Evolutionary conservation across 2,888 invertebrate species (phyloP), one percentile per base, ranked within the genome.

Genomic region (Lapara coniferarum): DNA sequence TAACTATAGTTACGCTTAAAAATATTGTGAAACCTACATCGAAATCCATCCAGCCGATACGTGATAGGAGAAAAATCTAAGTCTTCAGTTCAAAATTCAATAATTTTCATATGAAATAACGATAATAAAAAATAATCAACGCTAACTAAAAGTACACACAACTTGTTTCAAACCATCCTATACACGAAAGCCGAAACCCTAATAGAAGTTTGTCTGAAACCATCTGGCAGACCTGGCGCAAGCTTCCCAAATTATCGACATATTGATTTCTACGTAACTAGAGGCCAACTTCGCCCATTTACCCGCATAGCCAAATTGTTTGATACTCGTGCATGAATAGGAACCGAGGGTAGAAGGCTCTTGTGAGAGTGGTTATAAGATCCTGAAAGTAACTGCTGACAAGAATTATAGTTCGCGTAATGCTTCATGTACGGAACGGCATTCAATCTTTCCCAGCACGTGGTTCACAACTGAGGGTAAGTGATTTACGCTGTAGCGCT

Each of bases 261-360:
- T 63, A 63, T 63, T 63, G 63, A 63, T 63, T 63, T 46, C 63
- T 63, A 46, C 49, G 63, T 63, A 63, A 63, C 63, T 46, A 63
- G 49, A 19, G 19, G 46, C 59, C 16, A 16, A 59, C 16, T 46
- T 63, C 16, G 19, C 16, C 19, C 49, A 46, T 37, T 37, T 37
- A 37, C 49, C 13, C 63, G 49, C 46, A 46, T 63, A 63, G 19
- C 63, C 63, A 63, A 19, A 46, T 46, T 49, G 63, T 0, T 6
- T 19, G 49, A 46, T 2, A 13, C 19, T 13, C 19, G 19, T 4
- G 1, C 0, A 16, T 6, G 46, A 49, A 13, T 12, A 19, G 12
- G 13, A 19, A 0, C 19, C 16, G 16, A 7, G 19, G 16, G 19
- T 16, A 13, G 6, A 14, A 14, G 19, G 63, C 19, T 46, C 63